Conservation (phyloP, 2,797 vertebrate genomes). For the Gambusia yucatana region DNA sequence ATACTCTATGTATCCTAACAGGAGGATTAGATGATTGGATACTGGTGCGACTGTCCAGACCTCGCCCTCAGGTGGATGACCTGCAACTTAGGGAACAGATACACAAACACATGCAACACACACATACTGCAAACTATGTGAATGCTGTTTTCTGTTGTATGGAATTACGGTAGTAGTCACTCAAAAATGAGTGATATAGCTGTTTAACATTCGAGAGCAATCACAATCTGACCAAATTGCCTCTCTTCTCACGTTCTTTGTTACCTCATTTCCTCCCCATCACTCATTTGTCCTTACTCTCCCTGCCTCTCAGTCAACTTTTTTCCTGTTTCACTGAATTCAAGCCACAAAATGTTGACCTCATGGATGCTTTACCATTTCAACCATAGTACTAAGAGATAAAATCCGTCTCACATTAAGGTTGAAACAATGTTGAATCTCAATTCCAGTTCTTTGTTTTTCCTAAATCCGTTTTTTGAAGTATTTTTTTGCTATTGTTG, state of each 20-base stretch:
- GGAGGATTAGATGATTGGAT: background rate
- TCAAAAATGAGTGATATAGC: slow-evolving; percentile 30
- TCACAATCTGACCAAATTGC: slow-evolving; percentile 42
- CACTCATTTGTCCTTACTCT: slow-evolving; percentile 31
- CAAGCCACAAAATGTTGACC: slow-evolving; percentile 29
- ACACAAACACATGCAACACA: background rate
- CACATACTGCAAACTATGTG: background rate
- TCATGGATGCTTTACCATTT: slow-evolving; percentile 27
- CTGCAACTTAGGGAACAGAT: background rate
- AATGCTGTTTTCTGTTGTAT: background rate
- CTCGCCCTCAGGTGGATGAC: background rate
- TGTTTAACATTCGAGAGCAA: background rate
- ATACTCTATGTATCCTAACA: background rate
- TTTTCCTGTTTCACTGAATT: slow-evolving; percentile 38
- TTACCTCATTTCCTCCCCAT: slow-evolving; percentile 26
- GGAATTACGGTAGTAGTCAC: slow-evolving; percentile 23
- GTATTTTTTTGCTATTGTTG: slow-evolving; percentile 5
- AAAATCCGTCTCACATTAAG: slow-evolving; percentile 18
- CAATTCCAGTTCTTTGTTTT: slow-evolving; percentile 15
- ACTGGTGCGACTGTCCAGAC: background rate
- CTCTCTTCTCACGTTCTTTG: slow-evolving; percentile 17
- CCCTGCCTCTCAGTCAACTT: slow-evolving; percentile 35
- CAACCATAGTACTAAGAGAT: slow-evolving; percentile 17
- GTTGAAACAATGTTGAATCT: slow-evolving; percentile 12
- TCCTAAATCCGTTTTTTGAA: slow-evolving; percentile 16